phyloP scores from a whole-genome alignment of 2,888 invertebrate species.

The Onthophagus sagittarius region DNA sequence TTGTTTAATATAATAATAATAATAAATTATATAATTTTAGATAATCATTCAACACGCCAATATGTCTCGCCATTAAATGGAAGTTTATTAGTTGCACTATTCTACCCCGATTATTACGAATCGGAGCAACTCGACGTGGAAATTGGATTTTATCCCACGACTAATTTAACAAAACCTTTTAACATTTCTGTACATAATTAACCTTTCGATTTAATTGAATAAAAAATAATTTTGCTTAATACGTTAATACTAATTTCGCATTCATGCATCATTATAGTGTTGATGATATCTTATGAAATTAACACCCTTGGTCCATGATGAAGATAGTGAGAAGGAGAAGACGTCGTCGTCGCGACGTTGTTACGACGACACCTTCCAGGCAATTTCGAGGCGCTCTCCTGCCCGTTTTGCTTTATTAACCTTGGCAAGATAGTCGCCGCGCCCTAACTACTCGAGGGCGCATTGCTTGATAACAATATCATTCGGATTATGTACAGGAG shows the following conservation, averaged over 20 bases:
- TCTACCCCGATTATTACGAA: no score
- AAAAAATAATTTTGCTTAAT: no score
- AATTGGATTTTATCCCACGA: no score
- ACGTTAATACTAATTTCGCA: neutral
- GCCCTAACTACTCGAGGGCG: slow-evolving; percentile 29
- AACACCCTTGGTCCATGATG: neutral
- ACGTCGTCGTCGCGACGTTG: neutral
- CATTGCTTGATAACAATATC: slow-evolving; percentile 28
- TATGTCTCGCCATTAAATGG: no score
- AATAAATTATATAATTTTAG: no score
- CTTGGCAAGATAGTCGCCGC: slow-evolving; percentile 25
- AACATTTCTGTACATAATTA: no score
- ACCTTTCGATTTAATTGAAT: no score
- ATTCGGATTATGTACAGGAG: slow-evolving; percentile 26
- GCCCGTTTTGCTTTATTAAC: slow-evolving; percentile 22
- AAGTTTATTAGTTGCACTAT: no score
- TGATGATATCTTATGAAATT: neutral
- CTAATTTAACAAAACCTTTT: no score
- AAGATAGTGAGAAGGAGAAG: neutral
- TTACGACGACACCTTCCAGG: slow-evolving; percentile 5
- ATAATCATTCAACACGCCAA: no score
- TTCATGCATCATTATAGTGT: neutral
- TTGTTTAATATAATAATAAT: no score
- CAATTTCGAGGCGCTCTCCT: neutral
- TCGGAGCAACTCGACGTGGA: no score